Evolutionary conservation across 2,113 vertebrate species (phyloP).

Genomic region (Tupaia tana): DNA sequence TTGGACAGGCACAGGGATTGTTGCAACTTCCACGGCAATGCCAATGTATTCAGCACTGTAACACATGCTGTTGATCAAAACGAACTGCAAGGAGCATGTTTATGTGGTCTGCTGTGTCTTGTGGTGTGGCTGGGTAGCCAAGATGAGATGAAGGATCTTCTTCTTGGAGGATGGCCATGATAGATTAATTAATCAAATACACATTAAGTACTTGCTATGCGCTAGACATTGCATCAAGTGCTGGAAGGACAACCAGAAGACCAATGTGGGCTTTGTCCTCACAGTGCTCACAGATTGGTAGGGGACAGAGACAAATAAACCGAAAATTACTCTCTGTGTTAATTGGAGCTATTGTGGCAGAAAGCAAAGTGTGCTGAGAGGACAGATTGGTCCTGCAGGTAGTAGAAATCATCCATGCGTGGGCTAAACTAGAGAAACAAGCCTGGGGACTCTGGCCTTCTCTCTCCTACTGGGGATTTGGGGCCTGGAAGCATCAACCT

Average conservation of each 20-base stretch:
- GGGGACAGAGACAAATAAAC: slow-evolving; percentile 29
- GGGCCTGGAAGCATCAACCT: slow-evolving; percentile 48
- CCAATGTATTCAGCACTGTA: not conserved
- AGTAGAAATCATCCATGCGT: slow-evolving; percentile 54
- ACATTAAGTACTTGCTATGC: slow-evolving; percentile 19
- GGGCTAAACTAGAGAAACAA: not conserved
- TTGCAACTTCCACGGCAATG: not conserved
- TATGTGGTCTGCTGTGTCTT: not conserved
- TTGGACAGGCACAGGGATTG: not conserved
- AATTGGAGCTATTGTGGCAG: slow-evolving; percentile 61
- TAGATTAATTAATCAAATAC: slow-evolving; percentile 23
- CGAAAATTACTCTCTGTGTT: slow-evolving; percentile 35
- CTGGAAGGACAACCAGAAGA: slow-evolving; percentile 15
- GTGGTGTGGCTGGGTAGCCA: not conserved
- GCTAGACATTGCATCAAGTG: not conserved
- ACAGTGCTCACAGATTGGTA: not conserved
- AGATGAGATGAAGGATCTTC: not conserved
- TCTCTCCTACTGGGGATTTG: slow-evolving; percentile 27
- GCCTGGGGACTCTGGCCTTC: slow-evolving; percentile 63
- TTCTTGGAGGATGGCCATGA: not conserved
- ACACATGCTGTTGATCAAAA: slow-evolving; percentile 25
- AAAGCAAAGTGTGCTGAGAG: slow-evolving; percentile 57
- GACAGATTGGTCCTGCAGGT: slow-evolving; percentile 76
- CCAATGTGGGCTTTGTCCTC: not conserved
- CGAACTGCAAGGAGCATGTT: not conserved